Evolutionary conservation across 2,113 vertebrate species (phyloP).

Genomic region (Thinocorus orbignyianus): DNA sequence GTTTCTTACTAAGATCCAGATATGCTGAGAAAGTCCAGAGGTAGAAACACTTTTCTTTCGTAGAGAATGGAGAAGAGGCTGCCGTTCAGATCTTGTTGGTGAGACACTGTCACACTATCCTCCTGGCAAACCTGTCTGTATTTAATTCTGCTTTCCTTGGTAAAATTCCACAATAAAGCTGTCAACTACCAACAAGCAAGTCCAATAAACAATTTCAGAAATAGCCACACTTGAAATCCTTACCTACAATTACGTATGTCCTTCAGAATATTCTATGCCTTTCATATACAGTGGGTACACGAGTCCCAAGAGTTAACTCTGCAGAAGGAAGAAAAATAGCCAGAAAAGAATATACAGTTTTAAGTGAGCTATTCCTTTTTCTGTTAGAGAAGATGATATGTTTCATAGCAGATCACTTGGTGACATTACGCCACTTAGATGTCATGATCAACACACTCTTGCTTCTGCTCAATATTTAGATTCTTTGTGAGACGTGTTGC

Average conservation of each 20-base stretch:
- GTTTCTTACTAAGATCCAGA: background rate
- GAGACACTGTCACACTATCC: background rate
- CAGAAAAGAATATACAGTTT: background rate
- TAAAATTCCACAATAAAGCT: background rate
- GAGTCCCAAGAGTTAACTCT: background rate
- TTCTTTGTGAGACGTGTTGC: background rate
- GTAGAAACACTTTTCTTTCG: background rate
- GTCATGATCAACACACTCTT: background rate
- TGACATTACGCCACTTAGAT: background rate
- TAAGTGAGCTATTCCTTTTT: background rate
- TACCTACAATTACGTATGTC: background rate
- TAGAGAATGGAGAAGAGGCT: background rate
- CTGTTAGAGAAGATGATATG: background rate
- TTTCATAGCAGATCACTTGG: background rate
- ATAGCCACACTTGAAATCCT: background rate
- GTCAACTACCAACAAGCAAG: background rate
- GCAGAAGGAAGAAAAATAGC: background rate
- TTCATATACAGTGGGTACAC: background rate
- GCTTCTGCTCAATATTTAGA: slow-evolving; percentile 20
- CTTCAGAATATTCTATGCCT: background rate
- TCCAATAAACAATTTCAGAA: background rate
- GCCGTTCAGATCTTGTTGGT: background rate
- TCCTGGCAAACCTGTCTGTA: background rate
- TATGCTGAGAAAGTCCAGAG: background rate
- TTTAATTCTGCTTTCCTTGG: background rate